A percentile compares a stretch with the other conserved stretches of the same genome.
These are phyloP conservation scores for Anaspis maculata DNA, from an alignment of 2,888 invertebrate genomes.

Conservation along the genomic window DNA sequence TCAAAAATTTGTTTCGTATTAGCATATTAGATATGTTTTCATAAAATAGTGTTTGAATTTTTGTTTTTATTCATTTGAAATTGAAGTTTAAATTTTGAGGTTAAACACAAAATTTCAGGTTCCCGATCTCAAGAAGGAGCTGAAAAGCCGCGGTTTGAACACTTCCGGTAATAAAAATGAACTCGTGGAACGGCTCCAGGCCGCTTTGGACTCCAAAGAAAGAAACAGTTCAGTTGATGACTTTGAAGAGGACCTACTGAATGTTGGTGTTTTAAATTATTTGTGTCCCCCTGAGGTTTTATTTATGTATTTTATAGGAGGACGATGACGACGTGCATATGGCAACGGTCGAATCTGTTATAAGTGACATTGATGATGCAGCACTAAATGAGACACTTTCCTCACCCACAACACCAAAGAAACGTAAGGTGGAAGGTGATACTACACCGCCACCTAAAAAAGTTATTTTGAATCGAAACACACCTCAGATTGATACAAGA, in stretches of 20 bases:
- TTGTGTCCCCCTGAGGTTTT: no score
- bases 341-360: slow-evolving; percentile 34
- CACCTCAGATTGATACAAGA: slow-evolving; percentile 23
- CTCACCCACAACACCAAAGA: slow-evolving; percentile 23
- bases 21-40: not conserved
- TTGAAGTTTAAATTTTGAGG: slow-evolving; percentile 2
- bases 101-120: no score
- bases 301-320: slow-evolving; percentile 16
- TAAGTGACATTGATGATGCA: slow-evolving; percentile 35
- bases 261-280: no score
- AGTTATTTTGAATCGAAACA: slow-evolving; percentile 52
- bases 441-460: slow-evolving; percentile 47
- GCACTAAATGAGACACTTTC: slow-evolving; percentile 27
- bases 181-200: slow-evolving; percentile 65
- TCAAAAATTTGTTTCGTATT: not conserved
- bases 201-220: slow-evolving; percentile 43
- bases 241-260: slow-evolving; percentile 50
- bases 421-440: slow-evolving; percentile 23
- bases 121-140: slow-evolving; percentile 72
- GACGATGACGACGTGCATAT: slow-evolving; percentile 38
- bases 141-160: slow-evolving; percentile 68
- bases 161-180: slow-evolving; percentile 76
- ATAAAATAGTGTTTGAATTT: slow-evolving; percentile 18
- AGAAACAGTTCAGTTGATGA: slow-evolving; percentile 42
- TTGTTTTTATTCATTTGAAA: slow-evolving; percentile 9